These are phyloP conservation scores for Hypotaenidia okinawae DNA, from an alignment of 2,797 vertebrate genomes.

Conservation along the genomic window DNA sequence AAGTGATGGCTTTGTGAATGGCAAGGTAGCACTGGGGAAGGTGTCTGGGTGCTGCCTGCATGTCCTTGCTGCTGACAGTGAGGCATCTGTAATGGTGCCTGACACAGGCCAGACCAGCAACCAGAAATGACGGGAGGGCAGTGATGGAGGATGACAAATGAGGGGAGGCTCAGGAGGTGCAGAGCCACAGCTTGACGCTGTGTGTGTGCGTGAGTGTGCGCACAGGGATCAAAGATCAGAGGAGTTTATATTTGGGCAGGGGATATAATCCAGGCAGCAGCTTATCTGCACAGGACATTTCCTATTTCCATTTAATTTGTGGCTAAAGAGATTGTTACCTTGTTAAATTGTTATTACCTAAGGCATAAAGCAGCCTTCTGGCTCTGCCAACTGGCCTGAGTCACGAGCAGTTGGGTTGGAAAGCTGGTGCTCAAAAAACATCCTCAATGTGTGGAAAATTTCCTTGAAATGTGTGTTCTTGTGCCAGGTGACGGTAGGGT, in stretches of 20 bases:
- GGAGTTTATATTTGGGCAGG: conserved; percentile 50
- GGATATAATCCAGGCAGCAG: conserved; percentile 55
- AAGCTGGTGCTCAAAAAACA: conserved; percentile 51
- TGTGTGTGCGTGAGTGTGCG: neutral
- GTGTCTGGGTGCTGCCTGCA: neutral
- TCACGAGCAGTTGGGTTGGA: conserved; percentile 34
- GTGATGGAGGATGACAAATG: neutral
- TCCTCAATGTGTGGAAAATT: conserved; percentile 32
- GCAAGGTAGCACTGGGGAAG: neutral
- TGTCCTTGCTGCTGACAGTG: neutral
- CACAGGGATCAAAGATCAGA: conserved; percentile 49
- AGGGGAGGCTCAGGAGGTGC: neutral
- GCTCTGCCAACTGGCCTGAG: conserved; percentile 65
- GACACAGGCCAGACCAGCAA: neutral
- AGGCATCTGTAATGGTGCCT: neutral
- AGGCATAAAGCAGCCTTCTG: conserved; percentile 64
- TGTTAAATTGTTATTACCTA: conserved; percentile 65
- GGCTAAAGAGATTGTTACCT: conserved; percentile 68
- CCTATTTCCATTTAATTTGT: conserved; percentile 64
- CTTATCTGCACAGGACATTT: conserved; percentile 68
- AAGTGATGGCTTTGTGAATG: neutral
- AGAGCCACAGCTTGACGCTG: neutral
- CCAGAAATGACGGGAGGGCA: neutral
- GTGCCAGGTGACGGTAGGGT: conserved; percentile 1
- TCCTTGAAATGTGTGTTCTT: conserved; percentile 51